Base-by-base conservation (phyloP, 2,888 invertebrate genomes). In the Lasioglossum figueresi region DNA sequence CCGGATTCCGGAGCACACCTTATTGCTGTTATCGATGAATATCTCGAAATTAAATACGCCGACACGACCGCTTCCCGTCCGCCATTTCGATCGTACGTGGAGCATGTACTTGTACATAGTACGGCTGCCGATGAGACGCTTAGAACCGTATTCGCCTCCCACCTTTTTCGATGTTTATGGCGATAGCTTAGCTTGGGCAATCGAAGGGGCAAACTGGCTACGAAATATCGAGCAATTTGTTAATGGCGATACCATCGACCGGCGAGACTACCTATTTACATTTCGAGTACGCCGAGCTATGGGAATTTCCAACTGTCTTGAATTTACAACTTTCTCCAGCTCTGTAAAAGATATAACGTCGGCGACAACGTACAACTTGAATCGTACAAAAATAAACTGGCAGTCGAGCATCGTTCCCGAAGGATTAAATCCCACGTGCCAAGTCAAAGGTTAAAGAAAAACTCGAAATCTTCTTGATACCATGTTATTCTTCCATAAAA, bases 1-100 rank as follows among this genome's bases (percentile, higher is more conserved):
- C 88, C 90, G 90, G 90, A 94, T 94, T 94, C 94, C 93, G 89
- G 90, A 86, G 80, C 91, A 84, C 79, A 85, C 88, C 82, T 89
- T 88, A 89, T 91, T 90, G 87, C 90, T 91, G 91, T 92, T 91
- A 92, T 92, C 91, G 91, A 89, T 86, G 89, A 91, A 92, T 89
- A 82, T 84, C 84, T 76, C 56, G 83, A 84, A 89, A 88, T 90
- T 90, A 89, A 90, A 88, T 88, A 80, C 89, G 89, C 37, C 79
- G 56, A 71, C 85, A 83, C 80, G 80, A 79, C 76, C 75, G 66
- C 12, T 37, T 16, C 16, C 27, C 37, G 31, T 16, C 80, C 70
- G n/a, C 59, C 74, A 72, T 71, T 82, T 81, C 76, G 75, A 77
- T 80, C 70, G 79, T 78, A 68, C 74, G 80, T 45, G 79, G 52